These are phyloP conservation scores for Ichneumon xanthorius DNA, from an alignment of 2,888 invertebrate species.

Conservation along the genomic window DNA sequence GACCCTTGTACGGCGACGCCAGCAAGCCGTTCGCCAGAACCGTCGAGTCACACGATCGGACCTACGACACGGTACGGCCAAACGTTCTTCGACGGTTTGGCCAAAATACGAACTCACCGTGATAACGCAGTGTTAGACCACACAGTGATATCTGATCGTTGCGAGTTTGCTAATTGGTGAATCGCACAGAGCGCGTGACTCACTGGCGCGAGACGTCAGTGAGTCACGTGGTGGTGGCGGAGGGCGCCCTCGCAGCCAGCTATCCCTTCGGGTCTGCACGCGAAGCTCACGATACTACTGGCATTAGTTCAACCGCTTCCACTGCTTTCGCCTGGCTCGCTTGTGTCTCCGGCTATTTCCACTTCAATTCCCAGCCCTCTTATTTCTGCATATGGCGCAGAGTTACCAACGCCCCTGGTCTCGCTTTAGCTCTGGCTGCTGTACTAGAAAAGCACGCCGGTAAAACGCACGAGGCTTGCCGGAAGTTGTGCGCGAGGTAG, in stretches of 20 bases:
- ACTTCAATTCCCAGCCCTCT: slow-evolving; percentile 36
- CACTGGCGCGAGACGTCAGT: slow-evolving; percentile 71
- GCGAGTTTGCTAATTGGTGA: slow-evolving; percentile 80
- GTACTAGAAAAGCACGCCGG: slow-evolving; percentile 9
- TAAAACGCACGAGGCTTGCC: slow-evolving; percentile 59
- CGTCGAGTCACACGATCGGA: background rate
- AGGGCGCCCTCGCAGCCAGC: slow-evolving; percentile 57
- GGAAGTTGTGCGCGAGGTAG: slow-evolving; percentile 66
- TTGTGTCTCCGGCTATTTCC: slow-evolving; percentile 9
- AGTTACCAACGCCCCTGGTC: slow-evolving; percentile 20
- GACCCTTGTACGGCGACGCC: background rate
- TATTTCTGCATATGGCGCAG: slow-evolving; percentile 49
- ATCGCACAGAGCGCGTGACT: slow-evolving; percentile 77
- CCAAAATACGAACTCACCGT: background rate
- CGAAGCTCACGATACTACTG: slow-evolving; percentile 56
- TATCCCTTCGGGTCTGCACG: slow-evolving; percentile 73
- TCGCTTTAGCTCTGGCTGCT: slow-evolving; percentile 22
- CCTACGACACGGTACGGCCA: background rate
- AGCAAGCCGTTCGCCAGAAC: background rate
- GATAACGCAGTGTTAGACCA: slow-evolving; percentile 36
- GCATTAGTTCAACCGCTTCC: slow-evolving; percentile 53
- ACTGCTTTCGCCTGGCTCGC: slow-evolving; percentile 43
- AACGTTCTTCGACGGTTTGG: background rate
- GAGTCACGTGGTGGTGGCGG: slow-evolving; percentile 71
- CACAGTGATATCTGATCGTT: slow-evolving; percentile 79